phyloP scores from a whole-genome alignment of 1,140 invertebrate genomes.

The Diprion similis region DNA sequence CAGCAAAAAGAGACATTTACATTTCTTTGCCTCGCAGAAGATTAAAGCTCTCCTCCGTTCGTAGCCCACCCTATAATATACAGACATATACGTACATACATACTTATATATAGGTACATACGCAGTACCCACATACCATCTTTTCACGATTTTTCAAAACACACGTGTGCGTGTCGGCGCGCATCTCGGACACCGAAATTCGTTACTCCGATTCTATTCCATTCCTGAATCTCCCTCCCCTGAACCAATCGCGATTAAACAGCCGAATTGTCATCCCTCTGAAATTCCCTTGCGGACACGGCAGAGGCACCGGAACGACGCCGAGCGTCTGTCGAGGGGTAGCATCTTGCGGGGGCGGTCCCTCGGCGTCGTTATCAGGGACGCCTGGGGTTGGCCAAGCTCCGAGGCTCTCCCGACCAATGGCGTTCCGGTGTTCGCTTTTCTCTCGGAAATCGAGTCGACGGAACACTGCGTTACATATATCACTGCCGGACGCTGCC shows the following conservation, averaged over 20 bases:
- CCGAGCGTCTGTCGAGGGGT: constrained; percentile 9
- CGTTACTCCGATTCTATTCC: too few relatives aligned
- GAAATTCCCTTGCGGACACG: too few relatives aligned
- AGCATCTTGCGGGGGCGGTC: constrained; percentile 60
- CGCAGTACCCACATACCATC: too few relatives aligned
- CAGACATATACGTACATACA: too few relatives aligned
- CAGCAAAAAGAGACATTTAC: neutral
- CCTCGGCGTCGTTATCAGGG: constrained; percentile 57
- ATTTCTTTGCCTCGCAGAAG: neutral
- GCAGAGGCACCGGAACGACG: neutral
- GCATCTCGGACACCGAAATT: too few relatives aligned
- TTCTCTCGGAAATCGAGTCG: constrained; percentile 37
- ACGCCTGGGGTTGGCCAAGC: constrained; percentile 53
- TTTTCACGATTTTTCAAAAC: too few relatives aligned
- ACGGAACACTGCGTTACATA: constrained; percentile 35
- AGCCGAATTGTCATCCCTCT: too few relatives aligned
- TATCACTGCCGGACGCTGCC: constrained; percentile 30
- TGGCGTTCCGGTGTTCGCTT: constrained; percentile 57
- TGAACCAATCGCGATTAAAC: too few relatives aligned
- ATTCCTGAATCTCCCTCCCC: too few relatives aligned
- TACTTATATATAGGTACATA: too few relatives aligned
- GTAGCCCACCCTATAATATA: neutral
- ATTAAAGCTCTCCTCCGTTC: neutral
- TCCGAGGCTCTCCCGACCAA: constrained; percentile 49
- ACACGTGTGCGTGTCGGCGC: too few relatives aligned